phyloP scores from a whole-genome alignment of 2,888 invertebrate species.

The Eupithecia insigniata region DNA sequence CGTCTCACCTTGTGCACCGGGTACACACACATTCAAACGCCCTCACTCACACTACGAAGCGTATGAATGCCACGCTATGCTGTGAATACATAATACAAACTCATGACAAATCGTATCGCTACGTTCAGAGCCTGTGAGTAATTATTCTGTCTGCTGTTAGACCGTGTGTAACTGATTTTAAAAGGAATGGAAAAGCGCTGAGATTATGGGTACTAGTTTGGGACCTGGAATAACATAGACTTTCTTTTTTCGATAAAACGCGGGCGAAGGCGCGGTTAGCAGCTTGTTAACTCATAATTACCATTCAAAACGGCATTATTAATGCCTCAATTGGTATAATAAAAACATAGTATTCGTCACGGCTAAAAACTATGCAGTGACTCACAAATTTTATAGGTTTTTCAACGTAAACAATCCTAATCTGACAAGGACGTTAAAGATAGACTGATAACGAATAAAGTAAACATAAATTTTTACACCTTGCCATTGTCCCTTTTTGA shows the following conservation, averaged over 20 bases:
- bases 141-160: constrained; percentile 30
- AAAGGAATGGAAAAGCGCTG: constrained; percentile 7
- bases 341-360: constrained; percentile 10
- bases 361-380: constrained; percentile 28
- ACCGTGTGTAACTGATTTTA: constrained; percentile 20
- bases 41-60: constrained; percentile 25
- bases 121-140: constrained; percentile 30
- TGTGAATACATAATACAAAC: constrained; percentile 27
- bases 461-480: constrained; percentile 21
- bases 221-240: no score
- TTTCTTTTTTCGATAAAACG: no score
- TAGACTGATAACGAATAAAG: constrained; percentile 18
- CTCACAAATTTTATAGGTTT: constrained; percentile 24
- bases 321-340: neutral
- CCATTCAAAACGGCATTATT: neutral
- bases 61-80: constrained; percentile 10
- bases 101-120: constrained; percentile 34
- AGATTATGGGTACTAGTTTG: no score
- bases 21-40: neutral
- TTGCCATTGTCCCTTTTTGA: constrained; percentile 6
- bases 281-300: neutral
- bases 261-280: no score
- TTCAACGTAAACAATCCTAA: constrained; percentile 28
- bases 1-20: constrained; percentile 7
- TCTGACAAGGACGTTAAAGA: constrained; percentile 27